These are phyloP conservation scores for Gouania willdenowi DNA, from an alignment of 2,797 vertebrate species.

Conservation along the genomic window DNA sequence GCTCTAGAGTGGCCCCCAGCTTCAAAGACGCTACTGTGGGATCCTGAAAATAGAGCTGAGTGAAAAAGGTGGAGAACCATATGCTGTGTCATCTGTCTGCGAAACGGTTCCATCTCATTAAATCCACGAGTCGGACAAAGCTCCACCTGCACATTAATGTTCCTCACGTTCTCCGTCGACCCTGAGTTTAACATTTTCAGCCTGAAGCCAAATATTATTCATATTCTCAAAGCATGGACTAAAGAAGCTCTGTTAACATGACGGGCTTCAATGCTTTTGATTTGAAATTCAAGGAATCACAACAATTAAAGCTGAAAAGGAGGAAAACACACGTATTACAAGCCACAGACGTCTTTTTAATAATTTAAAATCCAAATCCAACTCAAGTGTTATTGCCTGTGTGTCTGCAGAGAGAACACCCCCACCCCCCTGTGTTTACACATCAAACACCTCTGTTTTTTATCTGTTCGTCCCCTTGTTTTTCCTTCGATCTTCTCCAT, in stretches of 20 bases:
- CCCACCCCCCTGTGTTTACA: constrained; percentile 52
- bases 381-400: constrained; percentile 65
- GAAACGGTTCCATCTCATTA: constrained; percentile 62
- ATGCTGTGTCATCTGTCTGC: constrained; percentile 65
- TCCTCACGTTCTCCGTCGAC: constrained; percentile 16
- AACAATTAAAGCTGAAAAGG: too few species aligned
- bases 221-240: too few species aligned
- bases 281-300: constrained; percentile 6
- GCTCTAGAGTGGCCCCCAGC: constrained; percentile 33
- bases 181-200: neutral
- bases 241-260: constrained; percentile 4
- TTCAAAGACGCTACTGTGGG: constrained; percentile 44
- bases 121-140: constrained; percentile 59
- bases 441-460: constrained; percentile 59
- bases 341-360: constrained; percentile 46
- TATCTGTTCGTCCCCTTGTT: constrained; percentile 20
- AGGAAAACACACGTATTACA: too few species aligned
- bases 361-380: constrained; percentile 51
- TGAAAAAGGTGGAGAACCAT: constrained; percentile 47
- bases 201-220: constrained; percentile 1
- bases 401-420: constrained; percentile 58
- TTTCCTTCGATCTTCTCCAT: constrained; percentile 11
- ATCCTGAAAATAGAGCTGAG: constrained; percentile 62
- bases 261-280: constrained; percentile 7
- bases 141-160: constrained; percentile 39